These are phyloP conservation scores for Echinarachnius parma DNA, from an alignment of 53 echinoderm and acorn worm species.

Conservation along the genomic window DNA sequence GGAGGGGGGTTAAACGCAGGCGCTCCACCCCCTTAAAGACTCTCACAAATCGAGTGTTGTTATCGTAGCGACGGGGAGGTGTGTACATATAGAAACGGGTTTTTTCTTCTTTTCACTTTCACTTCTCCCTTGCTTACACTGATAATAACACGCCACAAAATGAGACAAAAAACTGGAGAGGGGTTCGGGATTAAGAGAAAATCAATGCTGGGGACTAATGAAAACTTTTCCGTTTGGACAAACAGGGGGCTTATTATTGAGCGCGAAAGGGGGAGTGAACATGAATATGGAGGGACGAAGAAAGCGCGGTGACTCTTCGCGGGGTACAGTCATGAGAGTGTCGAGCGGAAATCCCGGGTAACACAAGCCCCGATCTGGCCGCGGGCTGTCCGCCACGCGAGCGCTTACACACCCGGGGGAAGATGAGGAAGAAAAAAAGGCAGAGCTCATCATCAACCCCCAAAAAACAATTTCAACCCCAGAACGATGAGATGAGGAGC, in stretches of 20 bases:
- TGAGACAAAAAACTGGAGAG: slow-evolving; percentile 48
- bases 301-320: slow-evolving; percentile 21
- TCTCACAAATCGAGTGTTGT: slow-evolving; percentile 8
- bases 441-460: too few species aligned
- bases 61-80: slow-evolving; percentile 31
- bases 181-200: slow-evolving; percentile 44
- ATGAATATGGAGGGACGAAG: slow-evolving; percentile 50
- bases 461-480: too few species aligned
- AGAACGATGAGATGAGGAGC: background rate
- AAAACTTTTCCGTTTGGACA: slow-evolving; percentile 43
- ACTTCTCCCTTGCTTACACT: slow-evolving; percentile 32
- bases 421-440: slow-evolving; percentile 1
- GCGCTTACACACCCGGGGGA: slow-evolving; percentile 32
- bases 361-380: slow-evolving; percentile 43
- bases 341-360: slow-evolving; percentile 46
- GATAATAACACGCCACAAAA: slow-evolving; percentile 45
- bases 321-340: slow-evolving; percentile 22
- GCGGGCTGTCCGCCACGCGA: slow-evolving; percentile 46
- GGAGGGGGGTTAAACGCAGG: too few species aligned
- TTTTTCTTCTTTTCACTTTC: too few species aligned
- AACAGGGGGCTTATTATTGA: slow-evolving; percentile 46
- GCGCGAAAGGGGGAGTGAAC: slow-evolving; percentile 41
- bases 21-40: too few species aligned
- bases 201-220: slow-evolving; percentile 50
- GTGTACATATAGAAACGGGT: too few species aligned